Evolutionary conservation across 2,113 vertebrate genomes (phyloP), one percentile per base, ranked within the genome.

Genomic region (Mesocricetus auratus): DNA sequence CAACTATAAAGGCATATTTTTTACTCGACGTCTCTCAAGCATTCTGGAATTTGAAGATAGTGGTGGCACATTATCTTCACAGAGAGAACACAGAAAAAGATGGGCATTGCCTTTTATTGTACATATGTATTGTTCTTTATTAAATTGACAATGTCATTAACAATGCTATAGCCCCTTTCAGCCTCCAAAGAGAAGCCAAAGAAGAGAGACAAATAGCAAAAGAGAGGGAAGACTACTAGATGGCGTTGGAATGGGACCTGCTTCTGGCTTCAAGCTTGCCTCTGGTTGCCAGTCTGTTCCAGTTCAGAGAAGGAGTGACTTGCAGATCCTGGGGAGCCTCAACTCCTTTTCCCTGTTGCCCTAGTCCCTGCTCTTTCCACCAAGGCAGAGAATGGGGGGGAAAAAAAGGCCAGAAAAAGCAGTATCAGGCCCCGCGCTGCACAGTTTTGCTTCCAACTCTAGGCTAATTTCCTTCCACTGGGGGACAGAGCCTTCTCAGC

Each of bases 401-500:
- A 68, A 50, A 81, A 71, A 90, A 75, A 26, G 0, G 4, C 68
- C 15, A 89, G 83, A 95, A 58, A 45, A 68, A 75, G 45, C 82
- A 7, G 0, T 12, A 39, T 26, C 26, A 7, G 0, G 2, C 50
- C 53, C 15, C 50, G 56, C 4, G 50, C 53, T 29, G 39, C 3
- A 42, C 12, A 29, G 33, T 36, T 66, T 56, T 42, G 12, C 39
- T 95, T 92, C 47, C 69, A 31, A 73, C 53, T 86, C 50, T 58
- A 86, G 24, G 5, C 12, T 19, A 16, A 69, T 58, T 94, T 82
- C 71, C 91, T 95, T 71, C 82, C 36, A 81, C n/a, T 1, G 8
- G 78, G 47, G 71, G 73, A 71, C 81, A 69, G 81, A 69, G 22
- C 39, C 75, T 86, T 86, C 94, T 95, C 73, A n/a, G 90, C 62